Evolutionary conservation across 2,113 vertebrate genomes (phyloP).

Genomic region (Mormyrus iriodes): DNA sequence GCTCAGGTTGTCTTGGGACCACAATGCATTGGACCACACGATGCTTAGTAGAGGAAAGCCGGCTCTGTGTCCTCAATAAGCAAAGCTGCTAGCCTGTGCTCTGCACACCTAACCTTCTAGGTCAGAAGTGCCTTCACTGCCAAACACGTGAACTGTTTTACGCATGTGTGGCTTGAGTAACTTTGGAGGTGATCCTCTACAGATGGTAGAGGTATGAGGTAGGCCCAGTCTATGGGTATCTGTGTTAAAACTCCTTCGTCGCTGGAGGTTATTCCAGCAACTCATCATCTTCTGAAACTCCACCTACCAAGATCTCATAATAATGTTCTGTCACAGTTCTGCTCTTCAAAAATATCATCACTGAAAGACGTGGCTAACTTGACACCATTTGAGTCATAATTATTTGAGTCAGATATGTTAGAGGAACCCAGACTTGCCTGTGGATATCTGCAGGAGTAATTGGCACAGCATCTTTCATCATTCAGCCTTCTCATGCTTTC

Average conservation of each 20-base stretch:
- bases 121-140: background rate
- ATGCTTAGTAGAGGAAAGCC: background rate
- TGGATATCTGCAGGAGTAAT: background rate
- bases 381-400: background rate
- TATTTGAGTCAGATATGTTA: background rate
- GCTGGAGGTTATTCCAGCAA: background rate
- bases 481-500: background rate
- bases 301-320: background rate
- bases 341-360: background rate
- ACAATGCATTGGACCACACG: background rate
- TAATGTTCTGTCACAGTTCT: background rate
- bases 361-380: background rate
- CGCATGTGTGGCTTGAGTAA: background rate
- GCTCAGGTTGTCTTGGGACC: background rate
- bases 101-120: background rate
- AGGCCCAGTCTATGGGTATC: background rate
- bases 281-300: background rate
- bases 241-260: background rate
- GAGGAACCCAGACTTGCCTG: background rate
- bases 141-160: background rate
- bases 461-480: background rate
- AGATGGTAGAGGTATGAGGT: too few species aligned
- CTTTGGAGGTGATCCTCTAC: background rate
- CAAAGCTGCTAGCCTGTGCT: background rate
- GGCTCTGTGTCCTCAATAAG: background rate